Conservation (phyloP, 2,797 vertebrate genomes). For the Micromesistius poutassou region DNA sequence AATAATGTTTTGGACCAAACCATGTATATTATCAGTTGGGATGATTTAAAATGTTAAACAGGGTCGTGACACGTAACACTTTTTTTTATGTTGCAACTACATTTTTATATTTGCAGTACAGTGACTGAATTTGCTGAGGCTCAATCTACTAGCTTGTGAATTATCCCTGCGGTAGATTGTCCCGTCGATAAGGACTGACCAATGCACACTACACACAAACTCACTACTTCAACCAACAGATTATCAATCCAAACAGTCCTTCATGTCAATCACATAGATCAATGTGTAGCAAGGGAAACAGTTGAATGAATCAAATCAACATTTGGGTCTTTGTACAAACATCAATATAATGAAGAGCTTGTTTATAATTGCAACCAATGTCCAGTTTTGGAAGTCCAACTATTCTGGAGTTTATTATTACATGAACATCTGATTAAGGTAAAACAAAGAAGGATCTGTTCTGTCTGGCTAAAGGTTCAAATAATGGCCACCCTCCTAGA, state of each 20-base stretch:
- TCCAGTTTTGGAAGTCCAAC: not conserved
- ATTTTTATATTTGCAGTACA: constrained; percentile 8
- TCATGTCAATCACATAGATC: no score
- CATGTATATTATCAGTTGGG: no score
- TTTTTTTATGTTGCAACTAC: no score
- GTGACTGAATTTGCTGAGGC: constrained; percentile 25
- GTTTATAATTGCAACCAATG: not conserved
- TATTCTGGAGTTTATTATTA: not conserved
- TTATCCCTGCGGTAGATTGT: constrained; percentile 40
- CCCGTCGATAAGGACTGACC: constrained; percentile 36
- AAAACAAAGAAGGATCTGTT: not conserved
- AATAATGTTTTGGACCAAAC: no score
- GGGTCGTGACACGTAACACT: no score
- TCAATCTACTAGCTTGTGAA: constrained; percentile 34
- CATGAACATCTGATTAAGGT: no score
- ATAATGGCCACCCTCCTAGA: not conserved
- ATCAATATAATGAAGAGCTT: not conserved
- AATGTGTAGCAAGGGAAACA: no score
- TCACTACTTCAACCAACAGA: no score
- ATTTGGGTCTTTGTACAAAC: not conserved
- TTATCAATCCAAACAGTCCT: no score
- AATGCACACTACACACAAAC: not conserved
- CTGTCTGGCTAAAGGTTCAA: not conserved
- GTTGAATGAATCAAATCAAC: no score
- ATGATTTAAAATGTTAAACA: no score